A percentile compares a stretch with the other conserved stretches of the same genome.
phyloP scores from a whole-genome alignment of 2,888 invertebrate species.

The Siphonodentalium dalli region DNA sequence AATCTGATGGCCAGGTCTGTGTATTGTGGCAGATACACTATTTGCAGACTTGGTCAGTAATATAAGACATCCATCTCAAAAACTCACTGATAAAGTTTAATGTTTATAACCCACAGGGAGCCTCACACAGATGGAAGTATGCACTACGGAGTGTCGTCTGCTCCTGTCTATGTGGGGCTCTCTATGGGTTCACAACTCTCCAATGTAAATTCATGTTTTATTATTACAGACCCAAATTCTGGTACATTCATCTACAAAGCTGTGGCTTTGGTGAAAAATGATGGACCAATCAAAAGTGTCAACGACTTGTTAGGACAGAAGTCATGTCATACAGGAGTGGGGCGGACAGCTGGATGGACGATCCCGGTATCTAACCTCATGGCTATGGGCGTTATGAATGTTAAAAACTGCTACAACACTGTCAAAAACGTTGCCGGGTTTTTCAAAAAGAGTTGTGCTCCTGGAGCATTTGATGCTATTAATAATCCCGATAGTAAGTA shows the following conservation, averaged over 20 bases:
- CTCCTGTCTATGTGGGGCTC: no score
- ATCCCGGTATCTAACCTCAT: slow-evolving; percentile 86
- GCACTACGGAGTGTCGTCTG: no score
- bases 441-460: slow-evolving; percentile 90
- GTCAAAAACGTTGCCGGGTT: slow-evolving; percentile 88
- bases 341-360: slow-evolving; percentile 90
- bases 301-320: slow-evolving; percentile 7
- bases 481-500: slow-evolving; percentile 74
- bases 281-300: slow-evolving; percentile 5
- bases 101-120: no score
- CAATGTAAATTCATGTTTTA: no score
- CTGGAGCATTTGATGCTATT: slow-evolving; percentile 84
- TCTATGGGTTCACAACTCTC: no score
- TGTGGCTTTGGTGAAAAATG: slow-evolving; percentile 14
- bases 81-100: no score
- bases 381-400: slow-evolving; percentile 73
- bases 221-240: slow-evolving; percentile 6
- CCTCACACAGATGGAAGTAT: no score
- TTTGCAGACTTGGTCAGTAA: no score
- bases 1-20: no score
- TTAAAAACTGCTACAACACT: slow-evolving; percentile 91
- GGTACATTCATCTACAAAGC: slow-evolving; percentile 20
- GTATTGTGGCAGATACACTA: no score
- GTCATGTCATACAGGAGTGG: slow-evolving; percentile 72
- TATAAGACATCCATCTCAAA: no score